phyloP scores from a whole-genome alignment of 1,140 invertebrate genomes.

The Magallana gigas region DNA sequence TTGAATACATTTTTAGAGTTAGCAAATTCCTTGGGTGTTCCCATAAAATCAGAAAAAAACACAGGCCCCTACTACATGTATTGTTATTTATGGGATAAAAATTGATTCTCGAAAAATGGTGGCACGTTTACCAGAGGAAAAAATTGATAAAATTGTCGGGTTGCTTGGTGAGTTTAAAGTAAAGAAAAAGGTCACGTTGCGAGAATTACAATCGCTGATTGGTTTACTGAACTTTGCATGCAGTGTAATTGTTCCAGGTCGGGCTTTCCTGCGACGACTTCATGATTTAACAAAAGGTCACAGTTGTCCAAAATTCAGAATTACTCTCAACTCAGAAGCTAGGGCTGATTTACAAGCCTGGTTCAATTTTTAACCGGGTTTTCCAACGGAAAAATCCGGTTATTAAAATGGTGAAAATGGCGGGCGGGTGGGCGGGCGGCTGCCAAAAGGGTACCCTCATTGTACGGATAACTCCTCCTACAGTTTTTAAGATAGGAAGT shows the following conservation, averaged over 20 bases:
- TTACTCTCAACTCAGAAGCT: background rate
- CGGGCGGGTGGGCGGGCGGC: no score
- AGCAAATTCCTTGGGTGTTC: slow-evolving; percentile 6
- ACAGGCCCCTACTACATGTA: background rate
- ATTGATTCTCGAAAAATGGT: slow-evolving; percentile 7
- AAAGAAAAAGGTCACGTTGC: slow-evolving; percentile 28
- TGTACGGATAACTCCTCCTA: no score
- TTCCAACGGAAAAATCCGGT: no score
- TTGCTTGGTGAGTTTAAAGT: background rate
- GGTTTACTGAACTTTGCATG: slow-evolving; percentile 59
- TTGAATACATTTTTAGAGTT: slow-evolving; percentile 36
- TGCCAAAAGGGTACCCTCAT: no score
- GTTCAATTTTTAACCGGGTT: no score
- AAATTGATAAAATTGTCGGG: slow-evolving; percentile 30
- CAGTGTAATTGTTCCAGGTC: slow-evolving; percentile 45
- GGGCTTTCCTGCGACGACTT: slow-evolving; percentile 33
- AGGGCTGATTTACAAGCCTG: no score
- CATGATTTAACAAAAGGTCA: slow-evolving; percentile 34
- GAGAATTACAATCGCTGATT: slow-evolving; percentile 52
- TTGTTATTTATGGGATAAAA: slow-evolving; percentile 25
- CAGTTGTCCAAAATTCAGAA: background rate
- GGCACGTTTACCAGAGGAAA: slow-evolving; percentile 46
- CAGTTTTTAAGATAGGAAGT: no score
- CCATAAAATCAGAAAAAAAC: slow-evolving; percentile 28
- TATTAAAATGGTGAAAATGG: no score